Evolutionary conservation across 2,113 vertebrate species (phyloP).

Genomic region (Morone saxatilis): DNA sequence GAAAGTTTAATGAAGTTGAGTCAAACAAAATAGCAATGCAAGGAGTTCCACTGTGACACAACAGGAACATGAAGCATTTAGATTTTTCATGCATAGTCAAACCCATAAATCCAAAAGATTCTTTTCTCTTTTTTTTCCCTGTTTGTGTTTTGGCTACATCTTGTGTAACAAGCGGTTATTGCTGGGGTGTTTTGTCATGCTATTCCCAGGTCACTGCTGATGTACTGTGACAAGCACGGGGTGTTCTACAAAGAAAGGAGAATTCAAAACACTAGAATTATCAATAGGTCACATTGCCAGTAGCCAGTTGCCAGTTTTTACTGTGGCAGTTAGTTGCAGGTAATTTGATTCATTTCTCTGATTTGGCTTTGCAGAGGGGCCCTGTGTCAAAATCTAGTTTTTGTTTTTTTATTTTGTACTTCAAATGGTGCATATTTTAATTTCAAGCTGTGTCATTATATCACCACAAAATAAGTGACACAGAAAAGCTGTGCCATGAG

Average conservation of each 20-base stretch:
- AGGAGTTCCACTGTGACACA: conserved; percentile 23
- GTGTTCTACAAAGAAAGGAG: background rate
- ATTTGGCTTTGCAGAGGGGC: too few relatives aligned
- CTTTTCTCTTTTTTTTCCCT: background rate
- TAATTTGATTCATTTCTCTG: background rate
- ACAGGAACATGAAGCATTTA: conserved; percentile 7
- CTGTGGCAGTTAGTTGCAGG: background rate
- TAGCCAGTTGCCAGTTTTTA: background rate
- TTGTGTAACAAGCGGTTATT: conserved; percentile 5
- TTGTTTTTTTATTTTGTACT: background rate
- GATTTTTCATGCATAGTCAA: conserved; percentile 13
- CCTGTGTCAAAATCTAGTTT: background rate
- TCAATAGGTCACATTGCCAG: background rate
- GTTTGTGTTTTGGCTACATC: background rate
- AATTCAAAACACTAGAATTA: background rate
- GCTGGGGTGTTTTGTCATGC: background rate
- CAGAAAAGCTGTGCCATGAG: background rate
- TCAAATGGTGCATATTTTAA: background rate
- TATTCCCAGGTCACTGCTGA: conserved; percentile 3
- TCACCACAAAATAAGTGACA: background rate
- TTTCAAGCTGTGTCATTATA: background rate
- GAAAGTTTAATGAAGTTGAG: conserved; percentile 38
- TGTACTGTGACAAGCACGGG: background rate
- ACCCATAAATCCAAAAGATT: conserved; percentile 8
- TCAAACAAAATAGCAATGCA: conserved; percentile 18